phyloP scores from a whole-genome alignment of 2,113 vertebrate genomes.

The Hyaena hyaena region DNA sequence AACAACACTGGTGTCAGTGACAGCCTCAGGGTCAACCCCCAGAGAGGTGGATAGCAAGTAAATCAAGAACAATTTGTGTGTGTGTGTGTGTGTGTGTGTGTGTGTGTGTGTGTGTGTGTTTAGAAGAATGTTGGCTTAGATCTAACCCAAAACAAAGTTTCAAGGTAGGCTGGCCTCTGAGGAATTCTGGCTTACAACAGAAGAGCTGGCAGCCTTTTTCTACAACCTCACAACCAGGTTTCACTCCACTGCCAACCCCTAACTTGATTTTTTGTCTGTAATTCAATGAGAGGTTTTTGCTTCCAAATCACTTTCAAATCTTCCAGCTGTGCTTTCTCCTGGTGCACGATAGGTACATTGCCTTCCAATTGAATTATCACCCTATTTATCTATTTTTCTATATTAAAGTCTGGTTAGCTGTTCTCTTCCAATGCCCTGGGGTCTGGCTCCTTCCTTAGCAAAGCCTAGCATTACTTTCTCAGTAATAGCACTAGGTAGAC shows the following conservation, averaged over 20 bases:
- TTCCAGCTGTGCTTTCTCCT: constrained; percentile 81
- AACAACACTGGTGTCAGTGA: neutral
- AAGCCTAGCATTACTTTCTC: constrained; percentile 22
- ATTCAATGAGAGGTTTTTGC: constrained; percentile 83
- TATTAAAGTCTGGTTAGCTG: constrained; percentile 80
- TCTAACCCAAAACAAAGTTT: constrained; percentile 77
- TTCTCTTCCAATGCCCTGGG: constrained; percentile 63
- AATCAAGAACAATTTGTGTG: neutral
- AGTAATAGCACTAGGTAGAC: constrained; percentile 45
- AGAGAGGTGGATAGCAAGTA: neutral
- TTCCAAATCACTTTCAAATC: constrained; percentile 85
- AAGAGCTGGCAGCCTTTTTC: constrained; percentile 66
- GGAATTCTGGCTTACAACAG: constrained; percentile 70
- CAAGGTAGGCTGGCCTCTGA: constrained; percentile 67
- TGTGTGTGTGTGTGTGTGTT: neutral
- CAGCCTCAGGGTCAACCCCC: neutral
- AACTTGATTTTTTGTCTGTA: constrained; percentile 83
- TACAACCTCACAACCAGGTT: constrained; percentile 65
- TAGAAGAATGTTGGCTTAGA: constrained; percentile 66
- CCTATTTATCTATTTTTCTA: constrained; percentile 80
- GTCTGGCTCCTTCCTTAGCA: constrained; percentile 63
- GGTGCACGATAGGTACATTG: constrained; percentile 79
- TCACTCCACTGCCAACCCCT: constrained; percentile 74
- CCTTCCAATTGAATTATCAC: constrained; percentile 84
- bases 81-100: neutral